Evolutionary conservation across 2,888 invertebrate genomes (phyloP).

Genomic region (Timema podura): DNA sequence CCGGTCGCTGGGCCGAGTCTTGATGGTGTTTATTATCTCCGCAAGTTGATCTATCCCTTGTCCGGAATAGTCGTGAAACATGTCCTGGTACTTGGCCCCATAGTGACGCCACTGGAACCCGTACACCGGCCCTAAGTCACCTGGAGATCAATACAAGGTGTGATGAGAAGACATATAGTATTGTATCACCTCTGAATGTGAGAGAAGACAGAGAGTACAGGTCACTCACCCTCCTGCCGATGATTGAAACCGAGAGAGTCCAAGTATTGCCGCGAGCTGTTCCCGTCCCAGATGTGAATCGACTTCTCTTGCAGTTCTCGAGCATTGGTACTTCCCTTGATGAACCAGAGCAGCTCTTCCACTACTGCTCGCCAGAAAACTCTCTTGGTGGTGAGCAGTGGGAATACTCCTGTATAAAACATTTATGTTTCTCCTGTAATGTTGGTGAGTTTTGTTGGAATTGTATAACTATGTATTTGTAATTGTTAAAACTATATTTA

Average conservation of each 20-base stretch:
- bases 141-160: conserved; percentile 41
- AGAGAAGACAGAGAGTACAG: background rate
- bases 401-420: conserved; percentile 55
- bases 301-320: conserved; percentile 72
- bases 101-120: conserved; percentile 99
- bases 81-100: conserved; percentile 83
- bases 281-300: conserved; percentile 95
- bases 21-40: conserved; percentile 74
- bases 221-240: conserved; percentile 59
- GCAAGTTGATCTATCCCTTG: conserved; percentile 88
- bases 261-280: conserved; percentile 85
- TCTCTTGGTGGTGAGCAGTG: conserved; percentile 89
- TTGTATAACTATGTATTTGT: too few relatives aligned
- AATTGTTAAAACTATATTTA: too few relatives aligned
- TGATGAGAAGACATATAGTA: too few relatives aligned
- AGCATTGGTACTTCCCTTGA: conserved; percentile 85
- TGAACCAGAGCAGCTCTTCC: conserved; percentile 94
- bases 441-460: too few relatives aligned
- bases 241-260: conserved; percentile 79
- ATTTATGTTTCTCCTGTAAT: too few relatives aligned
- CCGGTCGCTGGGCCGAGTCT: conserved; percentile 76
- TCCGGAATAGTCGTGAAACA: conserved; percentile 75
- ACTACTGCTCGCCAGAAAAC: conserved; percentile 89
- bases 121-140: conserved; percentile 94
- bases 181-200: too few relatives aligned